Evolutionary conservation across 1,140 invertebrate genomes (phyloP).

Genomic region (Zaprionus lachaisei): DNA sequence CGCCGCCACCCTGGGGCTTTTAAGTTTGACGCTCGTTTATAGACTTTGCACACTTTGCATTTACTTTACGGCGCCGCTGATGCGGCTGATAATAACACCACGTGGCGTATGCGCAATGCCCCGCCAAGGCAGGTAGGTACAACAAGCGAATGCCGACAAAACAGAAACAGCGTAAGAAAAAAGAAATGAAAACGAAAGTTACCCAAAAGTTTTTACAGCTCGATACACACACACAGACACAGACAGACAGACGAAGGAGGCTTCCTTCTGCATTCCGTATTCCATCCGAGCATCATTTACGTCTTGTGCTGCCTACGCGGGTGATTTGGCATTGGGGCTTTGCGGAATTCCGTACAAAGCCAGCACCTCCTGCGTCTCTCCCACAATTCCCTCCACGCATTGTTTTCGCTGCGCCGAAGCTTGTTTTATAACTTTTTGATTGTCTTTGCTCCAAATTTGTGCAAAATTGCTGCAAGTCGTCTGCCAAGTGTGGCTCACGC

Average conservation of each 20-base stretch:
- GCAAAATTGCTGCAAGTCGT: constrained; percentile 67
- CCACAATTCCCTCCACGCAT: constrained; percentile 26
- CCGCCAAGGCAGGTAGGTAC: constrained; percentile 36
- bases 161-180: constrained; percentile 32
- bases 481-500: constrained; percentile 36
- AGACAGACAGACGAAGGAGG: constrained; percentile 21
- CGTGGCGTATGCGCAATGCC: constrained; percentile 73
- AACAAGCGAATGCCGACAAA: constrained; percentile 26
- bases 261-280: constrained; percentile 20
- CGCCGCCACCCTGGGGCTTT: constrained; percentile 77
- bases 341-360: constrained; percentile 17
- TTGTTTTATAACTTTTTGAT: constrained; percentile 83
- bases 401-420: constrained; percentile 62
- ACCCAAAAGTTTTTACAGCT: constrained; percentile 72
- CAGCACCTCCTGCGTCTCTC: not conserved
- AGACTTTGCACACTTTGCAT: constrained; percentile 83
- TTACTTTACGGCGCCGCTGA: constrained; percentile 80
- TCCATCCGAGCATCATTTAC: constrained; percentile 52
- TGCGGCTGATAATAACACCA: constrained; percentile 80
- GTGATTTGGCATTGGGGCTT: constrained; percentile 51
- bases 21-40: constrained; percentile 82
- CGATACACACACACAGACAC: constrained; percentile 65
- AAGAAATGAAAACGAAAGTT: constrained; percentile 56
- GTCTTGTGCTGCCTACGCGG: constrained; percentile 31
- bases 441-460: constrained; percentile 81